These are phyloP conservation scores for Orycteropus afer DNA, from an alignment of 2,113 vertebrate genomes.

Conservation along the genomic window DNA sequence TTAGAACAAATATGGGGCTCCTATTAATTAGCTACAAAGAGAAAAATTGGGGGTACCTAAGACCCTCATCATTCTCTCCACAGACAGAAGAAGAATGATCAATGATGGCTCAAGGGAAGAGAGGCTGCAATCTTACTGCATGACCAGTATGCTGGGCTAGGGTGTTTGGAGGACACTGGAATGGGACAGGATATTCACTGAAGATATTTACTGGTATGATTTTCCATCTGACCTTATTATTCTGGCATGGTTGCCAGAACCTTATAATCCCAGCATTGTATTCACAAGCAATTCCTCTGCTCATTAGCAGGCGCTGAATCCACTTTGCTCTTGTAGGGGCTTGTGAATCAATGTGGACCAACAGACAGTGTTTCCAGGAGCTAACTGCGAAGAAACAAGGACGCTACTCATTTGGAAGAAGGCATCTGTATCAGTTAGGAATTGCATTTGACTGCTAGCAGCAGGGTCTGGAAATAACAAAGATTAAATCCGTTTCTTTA, in stretches of 20 bases:
- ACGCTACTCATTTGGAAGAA: not conserved
- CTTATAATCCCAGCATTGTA: slow-evolving; percentile 78
- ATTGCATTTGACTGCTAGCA: not conserved
- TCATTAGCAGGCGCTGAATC: slow-evolving; percentile 71
- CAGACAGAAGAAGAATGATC: not conserved
- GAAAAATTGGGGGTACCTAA: slow-evolving; percentile 15
- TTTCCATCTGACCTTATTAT: slow-evolving; percentile 76
- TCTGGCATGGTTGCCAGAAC: slow-evolving; percentile 62
- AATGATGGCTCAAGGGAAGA: not conserved
- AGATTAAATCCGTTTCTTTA: not conserved
- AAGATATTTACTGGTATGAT: slow-evolving; percentile 51
- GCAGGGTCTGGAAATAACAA: slow-evolving; percentile 24
- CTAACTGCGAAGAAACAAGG: slow-evolving; percentile 65
- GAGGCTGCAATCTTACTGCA: not conserved
- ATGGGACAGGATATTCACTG: slow-evolving; percentile 19
- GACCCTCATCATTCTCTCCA: slow-evolving; percentile 2
- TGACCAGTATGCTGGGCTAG: not conserved
- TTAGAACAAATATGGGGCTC: slow-evolving; percentile 34
- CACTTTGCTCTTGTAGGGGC: slow-evolving; percentile 69
- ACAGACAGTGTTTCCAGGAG: slow-evolving; percentile 62
- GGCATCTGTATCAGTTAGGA: slow-evolving; percentile 35
- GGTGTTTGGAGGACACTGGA: not conserved
- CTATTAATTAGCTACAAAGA: not conserved
- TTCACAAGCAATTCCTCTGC: slow-evolving; percentile 70
- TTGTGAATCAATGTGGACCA: slow-evolving; percentile 64